Evolutionary conservation across 2,113 vertebrate species (phyloP), one percentile per base, ranked within the genome.

Genomic region (Syrmaticus mikado): DNA sequence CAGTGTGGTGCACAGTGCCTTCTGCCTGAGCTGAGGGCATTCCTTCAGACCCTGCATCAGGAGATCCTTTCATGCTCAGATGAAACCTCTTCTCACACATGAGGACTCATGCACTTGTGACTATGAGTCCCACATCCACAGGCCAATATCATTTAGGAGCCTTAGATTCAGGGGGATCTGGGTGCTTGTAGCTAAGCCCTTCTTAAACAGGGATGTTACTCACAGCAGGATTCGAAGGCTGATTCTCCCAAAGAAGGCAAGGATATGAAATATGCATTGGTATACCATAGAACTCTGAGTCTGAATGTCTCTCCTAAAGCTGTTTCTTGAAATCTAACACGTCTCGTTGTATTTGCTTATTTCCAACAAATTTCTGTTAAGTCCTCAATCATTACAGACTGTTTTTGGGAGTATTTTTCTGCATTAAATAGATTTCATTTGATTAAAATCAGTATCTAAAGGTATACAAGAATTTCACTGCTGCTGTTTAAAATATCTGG

Each of bases 401-500:
- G 28, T 85, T 91, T 89, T 82, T 74, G 22, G 38, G 65, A 92
- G 50, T 55, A n/a, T 77, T 92, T 92, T 94, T 77, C 46, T 64
- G 12, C 2, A 24, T 57, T 87, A 92, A 67, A 30, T 71, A 72
- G 60, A 61, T 77, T 72, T 85, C 17, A 41, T 79, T 93, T 83
- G 30, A 75, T 90, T 94, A 75, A 83, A 78, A 85, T 85, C 85
- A 52, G 11, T 88, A 81, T 78, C 65, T 91, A 81, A 93, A 92
- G n/a, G 43, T 94, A 75, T 41, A 19, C 24, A 92, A 50, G 46
- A 75, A 74, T 57, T 83, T 28, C 30, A 85, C 16, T 65, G 36
- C n/a, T 90, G 34, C 40, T 78, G 60, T 92, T 87, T 81, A 81
- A 91, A 75, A 74, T 71, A 78, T 14, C 66, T 28, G 71, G 30